Evolutionary conservation across 1,140 invertebrate genomes (phyloP), one percentile per base, ranked within the genome.

Genomic region (Drosophila tropicalis): DNA sequence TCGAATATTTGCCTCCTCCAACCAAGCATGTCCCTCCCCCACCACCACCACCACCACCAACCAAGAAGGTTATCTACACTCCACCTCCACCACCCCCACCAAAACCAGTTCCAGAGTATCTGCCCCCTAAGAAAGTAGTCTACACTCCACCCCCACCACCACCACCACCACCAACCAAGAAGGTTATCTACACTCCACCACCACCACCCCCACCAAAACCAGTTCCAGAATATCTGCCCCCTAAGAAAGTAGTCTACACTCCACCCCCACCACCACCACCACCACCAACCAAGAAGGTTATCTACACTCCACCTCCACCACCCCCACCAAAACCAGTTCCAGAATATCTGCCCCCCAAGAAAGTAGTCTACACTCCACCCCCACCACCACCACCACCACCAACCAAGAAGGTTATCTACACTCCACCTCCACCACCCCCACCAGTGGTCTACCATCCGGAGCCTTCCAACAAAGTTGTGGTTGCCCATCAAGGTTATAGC

Each of bases 401-500:
- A 12, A 19, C 13, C 15, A 15, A 36, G 51, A 51, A 40, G 13
- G 47, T 56, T 34, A 57, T 34, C 64, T 39, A 39, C 36, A 39
- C 36, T 13, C 36, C 36, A 39, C 36, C 36, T 12, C 36, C 36
- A 39, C 55, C 66, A 34, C 76, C 76, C 29, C 34, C 51, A 55
- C 67, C 72, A 64, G 36, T 39, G 12, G 41, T 44, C 25, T 34
- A 54, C 60, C 32, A 47, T 34, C 19, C 73, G 47, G 17, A 70
- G 19, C 22, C 65, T 22, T n/a, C 12, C 32, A 58, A 47, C 19
- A 15, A 36, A 12, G 6, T 25, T 55, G 34, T 34, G 25, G 62
- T 15, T 25, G 34, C n/a, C 13, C 67, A 68, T 56, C 32, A 67
- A 36, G 90, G 90, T 22, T 91, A 91, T 67, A 80, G 70, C 71